Evolutionary conservation across 2,888 invertebrate genomes (phyloP), one percentile per base, ranked within the genome.

Genomic region (Kuschelorhynchus macadamiae): DNA sequence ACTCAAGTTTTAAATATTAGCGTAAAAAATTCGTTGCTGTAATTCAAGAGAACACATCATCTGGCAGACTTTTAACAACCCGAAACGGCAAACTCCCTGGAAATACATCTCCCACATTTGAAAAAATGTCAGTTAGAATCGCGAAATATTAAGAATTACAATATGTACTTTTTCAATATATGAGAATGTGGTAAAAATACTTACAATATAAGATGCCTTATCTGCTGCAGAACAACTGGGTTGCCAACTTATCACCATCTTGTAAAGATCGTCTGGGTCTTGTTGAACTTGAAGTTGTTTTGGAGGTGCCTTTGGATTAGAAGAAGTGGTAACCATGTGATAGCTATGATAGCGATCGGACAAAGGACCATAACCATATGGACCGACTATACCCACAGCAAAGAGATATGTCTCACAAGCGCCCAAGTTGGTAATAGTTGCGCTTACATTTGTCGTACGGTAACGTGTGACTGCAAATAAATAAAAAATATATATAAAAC

Each of bases 321-420:
- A 78, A 2, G 75, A 72, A 1, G 79, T 79, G 11, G 71, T 75
- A 2, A 78, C 63, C 2, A 88, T 85, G 30, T 82, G 82, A 9
- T 7, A n/a, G 5, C 14, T 3, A 1, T 7, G 3, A 14, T 9
- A 9, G 5, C 16, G 18, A 25, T 84, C 83, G 0, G 86, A 84
- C 42, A 93, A 81, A 0, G 92, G 92, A 4, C 91, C 91, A n/a
- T 85, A 81, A 0, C 92, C 92, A 25, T 85, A 80, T 0, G 91
- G 89, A 0, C 87, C 88, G 9, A 90, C 80, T 1, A 91, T 81
- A 0, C 91, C 92, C 2, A 93, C 90, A 2, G 88, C 87, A 79
- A 94, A 90, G 57, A 90, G 81, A 80, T 94, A 94, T 0, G 86
- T 87, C 78, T 92, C 91, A 74, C 95, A 95, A 0, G 92, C 88